Percentiles rank a stretch among this genome's conserved stretches.
Conservation (phyloP, 2,888 invertebrate species). For the Aquatica leii region DNA sequence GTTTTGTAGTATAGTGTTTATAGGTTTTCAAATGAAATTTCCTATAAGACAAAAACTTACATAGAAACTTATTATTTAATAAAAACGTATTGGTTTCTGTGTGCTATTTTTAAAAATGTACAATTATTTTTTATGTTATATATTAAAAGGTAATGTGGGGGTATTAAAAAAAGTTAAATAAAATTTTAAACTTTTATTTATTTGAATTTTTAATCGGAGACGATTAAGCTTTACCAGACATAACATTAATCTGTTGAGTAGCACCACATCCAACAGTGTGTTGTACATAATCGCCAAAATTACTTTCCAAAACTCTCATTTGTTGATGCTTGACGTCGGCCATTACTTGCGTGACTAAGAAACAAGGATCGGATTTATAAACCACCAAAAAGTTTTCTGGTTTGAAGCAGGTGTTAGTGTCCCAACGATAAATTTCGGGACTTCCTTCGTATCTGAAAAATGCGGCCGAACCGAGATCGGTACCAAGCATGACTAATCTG, state of each 20-base stretch:
- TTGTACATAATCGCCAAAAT: conserved; percentile 71
- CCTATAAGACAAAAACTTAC: too few relatives aligned
- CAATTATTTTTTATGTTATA: too few relatives aligned
- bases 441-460: conserved; percentile 69
- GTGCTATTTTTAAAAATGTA: too few relatives aligned
- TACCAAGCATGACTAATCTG: conserved; percentile 69
- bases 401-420: conserved; percentile 61
- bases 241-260: conserved; percentile 61
- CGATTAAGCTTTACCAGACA: conserved; percentile 27
- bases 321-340: conserved; percentile 66
- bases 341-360: conserved; percentile 67
- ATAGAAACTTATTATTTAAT: too few relatives aligned
- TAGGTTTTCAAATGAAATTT: too few relatives aligned
- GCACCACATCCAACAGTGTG: conserved; percentile 70
- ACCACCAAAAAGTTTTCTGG: conserved; percentile 63
- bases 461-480: conserved; percentile 68
- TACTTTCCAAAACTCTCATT: conserved; percentile 70
- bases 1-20: too few relatives aligned
- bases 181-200: too few relatives aligned
- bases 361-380: conserved; percentile 64
- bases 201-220: too few relatives aligned
- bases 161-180: too few relatives aligned
- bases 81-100: too few relatives aligned
- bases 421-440: conserved; percentile 68
- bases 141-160: too few relatives aligned